A percentile compares a stretch with the other conserved stretches of the same genome.
Evolutionary conservation across 2,797 vertebrate species (phyloP).

Genomic region (Calcarius lapponicus): DNA sequence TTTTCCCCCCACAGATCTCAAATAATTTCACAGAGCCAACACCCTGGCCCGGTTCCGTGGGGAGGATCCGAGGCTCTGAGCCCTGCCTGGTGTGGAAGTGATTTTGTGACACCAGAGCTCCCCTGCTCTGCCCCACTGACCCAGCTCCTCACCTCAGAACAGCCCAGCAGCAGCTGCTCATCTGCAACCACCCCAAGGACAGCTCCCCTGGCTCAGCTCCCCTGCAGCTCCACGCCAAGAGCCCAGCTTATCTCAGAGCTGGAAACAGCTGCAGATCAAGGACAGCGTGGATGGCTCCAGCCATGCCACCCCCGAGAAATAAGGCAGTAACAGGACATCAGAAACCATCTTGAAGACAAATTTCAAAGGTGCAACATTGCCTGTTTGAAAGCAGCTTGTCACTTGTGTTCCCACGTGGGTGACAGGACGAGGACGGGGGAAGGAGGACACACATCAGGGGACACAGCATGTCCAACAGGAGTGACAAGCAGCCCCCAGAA

Average conservation of each 20-base stretch:
- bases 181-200: not conserved
- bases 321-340: conserved; percentile 63
- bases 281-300: not conserved
- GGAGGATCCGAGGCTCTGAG: not conserved
- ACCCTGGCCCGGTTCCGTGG: not conserved
- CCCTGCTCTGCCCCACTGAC: not conserved
- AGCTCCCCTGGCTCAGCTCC: not conserved
- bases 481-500: conserved; percentile 53
- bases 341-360: not conserved
- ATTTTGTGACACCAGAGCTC: not conserved
- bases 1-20: not conserved
- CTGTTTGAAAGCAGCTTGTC: conserved; percentile 38
- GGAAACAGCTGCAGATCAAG: conserved; percentile 46
- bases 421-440: not conserved
- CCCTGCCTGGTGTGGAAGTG: not conserved
- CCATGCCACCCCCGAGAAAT: not conserved
- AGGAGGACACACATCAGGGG: not conserved
- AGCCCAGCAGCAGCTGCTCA: not conserved
- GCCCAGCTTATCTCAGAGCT: not conserved
- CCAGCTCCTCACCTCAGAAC: not conserved
- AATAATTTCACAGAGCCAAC: not conserved
- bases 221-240: not conserved
- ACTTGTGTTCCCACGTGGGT: not conserved
- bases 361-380: conserved; percentile 64
- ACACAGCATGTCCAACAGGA: not conserved